Base-by-base conservation (phyloP, 2,797 vertebrate genomes). In the Leptodactylus fallax region DNA sequence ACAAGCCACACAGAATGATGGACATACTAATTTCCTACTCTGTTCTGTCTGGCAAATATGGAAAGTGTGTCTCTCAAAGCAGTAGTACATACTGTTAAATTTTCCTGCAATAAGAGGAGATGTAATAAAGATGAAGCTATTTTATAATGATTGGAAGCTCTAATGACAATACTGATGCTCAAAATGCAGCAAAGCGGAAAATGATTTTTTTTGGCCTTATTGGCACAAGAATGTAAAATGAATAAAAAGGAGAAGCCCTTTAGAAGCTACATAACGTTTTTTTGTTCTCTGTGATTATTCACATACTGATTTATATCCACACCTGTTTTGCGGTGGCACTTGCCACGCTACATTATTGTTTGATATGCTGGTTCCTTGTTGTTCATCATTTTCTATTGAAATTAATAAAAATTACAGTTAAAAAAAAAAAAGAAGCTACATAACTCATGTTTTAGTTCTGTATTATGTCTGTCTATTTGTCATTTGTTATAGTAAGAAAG, bases 161-260 rank as follows among this genome's bases (percentile, higher is more conserved):
- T 85, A 85, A 85, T 76, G 83, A 56, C 71, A 76, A 74, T 60
- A 72, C 83, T 85, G 71, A 85, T 85, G 83, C 76, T 85, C 83
- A 85, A 85, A 85, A 85, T 74, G 71, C 69, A 85, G 36, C 56
- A 49, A 85, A 85, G 83, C 83, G 19, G 69, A 60, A 85, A 83
- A 83, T 83, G 55, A 74, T 85, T 74, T 85, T 53, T n/a, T 76
- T 85, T 76, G 69, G 12, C 56, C 72, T 85, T 85, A 56, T 56
- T 61, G 36, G 71, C 71, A 85, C 23, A 25, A 76, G 36, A 12
- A 76, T 77, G 49, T 45, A 60, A 74, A 16, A 85, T 21, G 1
- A 85, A 45, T 76, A 84, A 60, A 76, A 72, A 36, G 47, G 14
- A 47, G 36, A 76, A 12, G 25, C 16, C n/a, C 27, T 23, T 51